Evolutionary conservation across 2,113 vertebrate genomes (phyloP).

Genomic region (Coturnix japonica): DNA sequence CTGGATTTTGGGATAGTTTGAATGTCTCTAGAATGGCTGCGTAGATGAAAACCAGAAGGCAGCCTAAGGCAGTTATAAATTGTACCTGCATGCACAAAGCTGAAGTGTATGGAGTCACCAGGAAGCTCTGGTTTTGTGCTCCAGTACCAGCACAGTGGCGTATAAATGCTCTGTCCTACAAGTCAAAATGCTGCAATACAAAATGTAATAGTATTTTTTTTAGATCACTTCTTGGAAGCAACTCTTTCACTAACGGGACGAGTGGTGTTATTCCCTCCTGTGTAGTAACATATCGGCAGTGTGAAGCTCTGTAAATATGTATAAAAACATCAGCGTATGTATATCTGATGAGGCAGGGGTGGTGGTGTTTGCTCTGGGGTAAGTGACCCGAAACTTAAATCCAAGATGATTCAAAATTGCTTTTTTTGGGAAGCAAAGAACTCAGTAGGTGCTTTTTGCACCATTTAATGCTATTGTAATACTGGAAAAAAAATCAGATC

Average conservation of each 20-base stretch:
- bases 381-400: conserved; percentile 21
- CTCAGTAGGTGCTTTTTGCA: conserved; percentile 72
- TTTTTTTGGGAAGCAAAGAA: conserved; percentile 73
- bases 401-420: conserved; percentile 38
- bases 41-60: background rate
- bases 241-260: conserved; percentile 23
- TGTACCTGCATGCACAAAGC: background rate
- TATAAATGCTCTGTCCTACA: conserved; percentile 11
- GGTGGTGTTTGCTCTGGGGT: conserved; percentile 34
- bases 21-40: conserved; percentile 33
- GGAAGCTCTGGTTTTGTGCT: conserved; percentile 26
- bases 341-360: conserved; percentile 22
- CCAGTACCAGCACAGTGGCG: background rate
- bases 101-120: conserved; percentile 14
- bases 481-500: background rate
- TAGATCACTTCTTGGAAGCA: conserved; percentile 36
- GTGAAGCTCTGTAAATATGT: conserved; percentile 62
- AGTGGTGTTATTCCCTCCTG: background rate
- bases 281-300: conserved; percentile 12
- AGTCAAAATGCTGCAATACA: conserved; percentile 36
- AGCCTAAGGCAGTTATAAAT: background rate
- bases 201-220: conserved; percentile 38
- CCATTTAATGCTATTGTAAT: conserved; percentile 34
- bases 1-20: conserved; percentile 22
- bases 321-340: conserved; percentile 16